Base-by-base conservation (phyloP, 2,113 vertebrate species). In the Grantiella picta region DNA sequence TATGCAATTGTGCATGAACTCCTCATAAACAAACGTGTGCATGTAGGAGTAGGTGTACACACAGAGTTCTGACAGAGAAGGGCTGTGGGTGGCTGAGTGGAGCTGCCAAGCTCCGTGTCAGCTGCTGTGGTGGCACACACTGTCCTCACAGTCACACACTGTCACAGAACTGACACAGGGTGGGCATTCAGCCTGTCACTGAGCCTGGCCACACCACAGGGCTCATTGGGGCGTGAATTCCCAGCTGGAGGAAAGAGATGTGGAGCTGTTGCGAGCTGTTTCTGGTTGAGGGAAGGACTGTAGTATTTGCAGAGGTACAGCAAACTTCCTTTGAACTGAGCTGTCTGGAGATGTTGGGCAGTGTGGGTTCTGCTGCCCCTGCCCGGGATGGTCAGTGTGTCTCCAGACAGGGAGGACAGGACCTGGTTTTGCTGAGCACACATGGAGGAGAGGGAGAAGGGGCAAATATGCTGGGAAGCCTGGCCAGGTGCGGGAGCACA, bases 191-290 rank as follows among this genome's bases (percentile, higher is more conserved):
- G 18, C 64, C 24, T 54, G 22, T 17, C 78, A 31, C 10, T 10
- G 17, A 27, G 12, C 47, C 29, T 42, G 33, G 49, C 15, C 53
- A 5, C 4, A 0, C 14, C 33, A 7, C 15, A 0, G 31, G 3
- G 23, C 31, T n/a, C 31, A 7, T 1, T 31, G 60, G 14, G 16
- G 5, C 27, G 15, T 38, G 44, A 36, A 7, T 16, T 79, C 16
- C 25, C 24, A 2, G 15, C 1, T 49, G 35, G 25, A 71, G 23
- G 18, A 64, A 68, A 1, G 4, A 10, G 56, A 19, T 50, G 6
- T 15, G 50, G 10, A 36, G 36, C 24, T 10, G 1, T 15, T 12
- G 20, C 0, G 14, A 68, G n/a, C 49, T 45, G 28, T 31, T 57
- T 11, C 18, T 33, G 2, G 35, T 10, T 7, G 5, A 31, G 28